Conservation (phyloP, 2,797 vertebrate genomes). For the Sternarchorhynchus goeldii region DNA sequence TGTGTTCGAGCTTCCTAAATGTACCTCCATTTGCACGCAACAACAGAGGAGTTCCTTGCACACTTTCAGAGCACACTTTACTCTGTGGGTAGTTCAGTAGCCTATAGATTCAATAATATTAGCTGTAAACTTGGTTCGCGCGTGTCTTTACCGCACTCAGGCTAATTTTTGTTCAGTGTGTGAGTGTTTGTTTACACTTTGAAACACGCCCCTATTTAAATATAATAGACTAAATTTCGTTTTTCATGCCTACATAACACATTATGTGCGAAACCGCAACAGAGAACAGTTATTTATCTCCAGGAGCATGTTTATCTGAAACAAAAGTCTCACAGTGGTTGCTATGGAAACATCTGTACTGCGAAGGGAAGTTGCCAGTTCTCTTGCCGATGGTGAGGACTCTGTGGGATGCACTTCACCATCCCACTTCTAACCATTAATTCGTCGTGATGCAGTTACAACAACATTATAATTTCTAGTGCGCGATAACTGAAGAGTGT, state of each 20-base stretch:
- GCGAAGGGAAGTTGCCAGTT: constrained; percentile 46
- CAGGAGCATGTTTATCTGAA: constrained; percentile 36
- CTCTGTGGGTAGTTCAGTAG: background rate
- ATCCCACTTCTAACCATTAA: constrained; percentile 43
- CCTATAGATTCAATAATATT: background rate
- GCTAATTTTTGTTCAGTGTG: background rate
- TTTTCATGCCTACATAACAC: constrained; percentile 15
- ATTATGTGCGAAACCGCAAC: constrained; percentile 9
- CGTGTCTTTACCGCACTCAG: too few species aligned
- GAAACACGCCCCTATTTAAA: background rate
- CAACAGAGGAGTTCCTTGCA: background rate
- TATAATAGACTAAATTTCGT: constrained; percentile 3
- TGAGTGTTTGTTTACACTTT: background rate
- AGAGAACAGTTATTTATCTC: constrained; percentile 28
- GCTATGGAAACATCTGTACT: constrained; percentile 58
- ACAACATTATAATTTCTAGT: constrained; percentile 23
- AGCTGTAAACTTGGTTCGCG: background rate
- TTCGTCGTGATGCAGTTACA: constrained; percentile 43
- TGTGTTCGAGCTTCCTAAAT: constrained; percentile 5
- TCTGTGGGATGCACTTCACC: constrained; percentile 40
- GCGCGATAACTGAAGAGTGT: constrained; percentile 11
- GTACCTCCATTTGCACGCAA: background rate
- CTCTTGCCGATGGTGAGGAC: constrained; percentile 22
- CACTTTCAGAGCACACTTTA: background rate
- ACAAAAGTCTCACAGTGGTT: constrained; percentile 56